Evolutionary conservation across 1,140 invertebrate genomes (phyloP).

Genomic region (Drosophila ogumai): DNA sequence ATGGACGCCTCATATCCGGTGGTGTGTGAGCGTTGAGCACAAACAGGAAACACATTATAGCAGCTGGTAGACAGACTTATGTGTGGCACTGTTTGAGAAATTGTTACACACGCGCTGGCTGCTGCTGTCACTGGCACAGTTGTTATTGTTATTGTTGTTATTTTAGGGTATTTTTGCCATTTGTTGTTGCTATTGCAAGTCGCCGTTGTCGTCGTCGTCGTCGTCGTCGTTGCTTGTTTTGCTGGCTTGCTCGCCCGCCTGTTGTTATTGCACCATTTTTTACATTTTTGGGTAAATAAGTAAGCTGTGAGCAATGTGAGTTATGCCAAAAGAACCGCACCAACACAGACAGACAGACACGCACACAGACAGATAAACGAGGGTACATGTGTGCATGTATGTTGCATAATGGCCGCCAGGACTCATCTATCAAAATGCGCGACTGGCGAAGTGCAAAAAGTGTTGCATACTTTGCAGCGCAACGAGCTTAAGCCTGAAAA

Average conservation of each 20-base stretch:
- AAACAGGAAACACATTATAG: slow-evolving; percentile 83
- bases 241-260: slow-evolving; percentile 47
- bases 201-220: not conserved
- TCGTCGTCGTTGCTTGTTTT: slow-evolving; percentile 46
- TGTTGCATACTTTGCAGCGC: slow-evolving; percentile 70
- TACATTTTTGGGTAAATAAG: slow-evolving; percentile 76
- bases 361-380: slow-evolving; percentile 9
- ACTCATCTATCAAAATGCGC: slow-evolving; percentile 80
- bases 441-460: slow-evolving; percentile 64
- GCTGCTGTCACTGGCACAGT: slow-evolving; percentile 71
- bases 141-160: slow-evolving; percentile 44
- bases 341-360: slow-evolving; percentile 14
- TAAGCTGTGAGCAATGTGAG: slow-evolving; percentile 65
- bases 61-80: slow-evolving; percentile 82
- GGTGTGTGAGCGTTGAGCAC: slow-evolving; percentile 75
- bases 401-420: slow-evolving; percentile 78
- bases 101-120: slow-evolving; percentile 64
- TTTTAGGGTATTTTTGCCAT: slow-evolving; percentile 24
- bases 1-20: slow-evolving; percentile 73
- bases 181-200: not conserved
- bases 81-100: slow-evolving; percentile 82
- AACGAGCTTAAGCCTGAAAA: slow-evolving; percentile 54
- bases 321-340: slow-evolving; percentile 71
- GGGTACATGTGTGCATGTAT: slow-evolving; percentile 27
- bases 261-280: slow-evolving; percentile 69